Evolutionary conservation across 2,797 vertebrate genomes (phyloP).

Genomic region (Xenops minutus): DNA sequence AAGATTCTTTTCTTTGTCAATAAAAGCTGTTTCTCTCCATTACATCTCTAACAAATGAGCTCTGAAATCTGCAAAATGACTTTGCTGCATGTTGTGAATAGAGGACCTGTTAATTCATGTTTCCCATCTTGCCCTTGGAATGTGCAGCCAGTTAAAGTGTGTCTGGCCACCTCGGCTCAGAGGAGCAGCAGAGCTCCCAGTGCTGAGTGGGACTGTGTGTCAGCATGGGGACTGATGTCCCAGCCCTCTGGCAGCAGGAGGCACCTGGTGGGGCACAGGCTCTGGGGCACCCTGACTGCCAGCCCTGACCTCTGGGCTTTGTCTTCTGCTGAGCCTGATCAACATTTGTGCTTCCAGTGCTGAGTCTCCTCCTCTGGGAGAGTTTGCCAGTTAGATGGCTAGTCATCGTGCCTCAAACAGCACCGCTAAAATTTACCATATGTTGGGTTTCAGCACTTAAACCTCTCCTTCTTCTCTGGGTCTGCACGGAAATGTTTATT

Average conservation of each 20-base stretch:
- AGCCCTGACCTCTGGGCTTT: neutral
- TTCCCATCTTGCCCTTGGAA: neutral
- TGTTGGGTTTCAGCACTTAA: constrained; percentile 50
- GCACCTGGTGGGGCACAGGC: accelerated
- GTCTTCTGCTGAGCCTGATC: neutral
- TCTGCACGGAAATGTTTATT: neutral
- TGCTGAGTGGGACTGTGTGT: neutral
- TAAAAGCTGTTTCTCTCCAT: neutral
- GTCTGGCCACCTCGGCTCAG: neutral
- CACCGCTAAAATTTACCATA: constrained; percentile 4
- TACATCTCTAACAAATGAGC: neutral
- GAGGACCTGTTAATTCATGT: neutral
- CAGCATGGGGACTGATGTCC: neutral
- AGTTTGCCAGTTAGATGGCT: neutral
- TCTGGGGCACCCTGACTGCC: neutral
- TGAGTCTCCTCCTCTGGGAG: neutral
- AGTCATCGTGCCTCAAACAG: neutral
- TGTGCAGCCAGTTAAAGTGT: neutral
- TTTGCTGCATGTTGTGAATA: neutral
- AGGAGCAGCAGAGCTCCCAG: neutral
- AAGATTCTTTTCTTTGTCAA: neutral
- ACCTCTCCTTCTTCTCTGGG: neutral
- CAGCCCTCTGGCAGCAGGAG: neutral
- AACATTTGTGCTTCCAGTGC: neutral
- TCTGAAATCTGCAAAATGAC: neutral